A percentile compares a stretch with the other conserved stretches of the same genome.
phyloP scores from a whole-genome alignment of 2,888 invertebrate species.

The Magallana nippona region DNA sequence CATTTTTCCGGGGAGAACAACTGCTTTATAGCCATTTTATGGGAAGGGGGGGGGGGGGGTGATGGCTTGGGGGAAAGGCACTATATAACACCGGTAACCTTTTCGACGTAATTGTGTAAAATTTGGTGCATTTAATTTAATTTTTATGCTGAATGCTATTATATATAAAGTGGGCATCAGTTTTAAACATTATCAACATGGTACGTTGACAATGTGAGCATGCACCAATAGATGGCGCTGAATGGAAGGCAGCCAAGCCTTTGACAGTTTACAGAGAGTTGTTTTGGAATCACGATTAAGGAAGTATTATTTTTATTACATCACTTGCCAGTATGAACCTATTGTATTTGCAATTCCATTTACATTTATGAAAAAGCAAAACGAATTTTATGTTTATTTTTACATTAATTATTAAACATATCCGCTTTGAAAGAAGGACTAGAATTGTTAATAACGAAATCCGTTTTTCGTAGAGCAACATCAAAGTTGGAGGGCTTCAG shows the following conservation, averaged over 20 bases:
- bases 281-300: neutral
- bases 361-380: neutral
- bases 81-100: no score
- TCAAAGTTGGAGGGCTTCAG: neutral
- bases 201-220: neutral
- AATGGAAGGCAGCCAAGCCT: neutral
- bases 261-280: no score
- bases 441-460: neutral
- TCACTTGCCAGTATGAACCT: neutral
- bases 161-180: neutral
- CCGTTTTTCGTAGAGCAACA: neutral
- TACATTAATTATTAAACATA: no score
- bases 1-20: no score
- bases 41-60: no score
- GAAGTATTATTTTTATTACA: neutral
- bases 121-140: no score
- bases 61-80: no score
- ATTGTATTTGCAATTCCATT: neutral
- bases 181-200: neutral
- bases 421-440: neutral
- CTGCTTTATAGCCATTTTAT: no score
- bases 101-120: no score
- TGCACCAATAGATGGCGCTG: neutral
- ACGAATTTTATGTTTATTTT: no score
- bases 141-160: no score